Base-by-base conservation (phyloP, 2,797 vertebrate species). In the Anniella stebbinsi region DNA sequence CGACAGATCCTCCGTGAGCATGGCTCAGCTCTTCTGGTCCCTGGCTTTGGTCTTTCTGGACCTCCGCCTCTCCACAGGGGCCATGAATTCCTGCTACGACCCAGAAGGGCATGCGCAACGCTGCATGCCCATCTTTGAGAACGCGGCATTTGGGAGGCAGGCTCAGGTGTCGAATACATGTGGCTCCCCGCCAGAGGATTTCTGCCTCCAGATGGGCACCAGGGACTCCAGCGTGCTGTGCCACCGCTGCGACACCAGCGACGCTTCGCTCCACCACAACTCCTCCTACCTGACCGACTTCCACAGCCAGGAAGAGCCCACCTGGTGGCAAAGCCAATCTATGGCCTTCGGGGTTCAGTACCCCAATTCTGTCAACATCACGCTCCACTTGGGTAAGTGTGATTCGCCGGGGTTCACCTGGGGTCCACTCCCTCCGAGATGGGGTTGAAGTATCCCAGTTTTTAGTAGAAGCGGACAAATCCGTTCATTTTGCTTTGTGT, bases 301-400 rank as follows among this genome's bases (percentile, higher is more conserved):
- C 97, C 97, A 99, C 97, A 98, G 96, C 88, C 98, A 98, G 6
- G 98, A 98, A 81, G 98, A 99, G 92, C 97, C 97, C 93, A 99
- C 98, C 30, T 99, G 98, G 98, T 99, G 99, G 98, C 99, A 99
- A 96, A 99, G 99, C 96, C 98, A 98, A 94, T 98, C 99, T 94
- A 99, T 99, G 99, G 98, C 97, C 89, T 98, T 98, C 0, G 97
- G 98, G 2, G 96, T 99, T 92, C 99, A 99, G 97, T 90, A 98
- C 95, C 99, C 99, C 73, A 98, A 96, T 93, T 98, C 98, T 0
- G 98, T 99, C 95, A 99, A 98, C 97, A 96, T 99, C 95, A 99
- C 98, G 12, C 97, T 99, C 18, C 97, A 94, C 86, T 96, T 99
- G 89, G 98, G 98, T 99, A 97, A 98, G 98, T 91, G 67, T 60